These are phyloP conservation scores for Osmerus eperlanus DNA, from an alignment of 2,113 vertebrate genomes.

Conservation along the genomic window DNA sequence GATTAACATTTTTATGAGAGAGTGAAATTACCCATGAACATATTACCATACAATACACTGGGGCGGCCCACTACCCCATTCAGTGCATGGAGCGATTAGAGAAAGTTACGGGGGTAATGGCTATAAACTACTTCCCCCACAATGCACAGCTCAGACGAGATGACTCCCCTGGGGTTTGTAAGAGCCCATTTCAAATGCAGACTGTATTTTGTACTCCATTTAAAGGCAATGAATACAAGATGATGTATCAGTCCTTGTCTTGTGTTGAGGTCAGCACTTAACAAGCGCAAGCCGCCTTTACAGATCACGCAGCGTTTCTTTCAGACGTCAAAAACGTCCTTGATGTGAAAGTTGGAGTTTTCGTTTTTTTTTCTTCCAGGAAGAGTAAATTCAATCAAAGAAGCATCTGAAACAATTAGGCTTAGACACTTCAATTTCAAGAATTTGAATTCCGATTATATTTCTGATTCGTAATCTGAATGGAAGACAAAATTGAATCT, in stretches of 20 bases:
- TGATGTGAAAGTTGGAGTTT: too few relatives aligned
- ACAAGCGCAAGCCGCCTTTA: not conserved
- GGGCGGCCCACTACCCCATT: conserved; percentile 32
- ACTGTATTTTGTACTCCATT: conserved; percentile 23
- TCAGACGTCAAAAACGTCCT: too few relatives aligned
- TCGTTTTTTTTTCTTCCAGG: too few relatives aligned
- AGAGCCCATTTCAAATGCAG: conserved; percentile 19
- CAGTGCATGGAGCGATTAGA: conserved; percentile 17
- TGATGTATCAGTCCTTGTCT: not conserved
- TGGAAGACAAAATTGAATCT: too few relatives aligned
- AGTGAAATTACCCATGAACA: conserved; percentile 61
- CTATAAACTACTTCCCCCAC: conserved; percentile 31
- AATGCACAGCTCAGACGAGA: conserved; percentile 19
- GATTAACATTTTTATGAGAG: conserved; percentile 63
- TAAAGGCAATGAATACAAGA: conserved; percentile 12
- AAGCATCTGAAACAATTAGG: too few relatives aligned
- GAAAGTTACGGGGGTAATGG: conserved; percentile 13
- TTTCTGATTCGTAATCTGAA: too few relatives aligned
- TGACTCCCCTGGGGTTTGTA: not conserved
- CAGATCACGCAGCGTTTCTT: conserved; percentile 5
- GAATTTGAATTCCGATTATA: too few relatives aligned
- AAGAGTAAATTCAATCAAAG: too few relatives aligned
- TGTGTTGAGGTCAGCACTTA: conserved; percentile 34
- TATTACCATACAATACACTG: conserved; percentile 43
- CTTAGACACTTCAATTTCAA: too few relatives aligned